These are phyloP conservation scores for Saturnia japonica DNA, from an alignment of 2,888 invertebrate genomes.

Conservation along the genomic window DNA sequence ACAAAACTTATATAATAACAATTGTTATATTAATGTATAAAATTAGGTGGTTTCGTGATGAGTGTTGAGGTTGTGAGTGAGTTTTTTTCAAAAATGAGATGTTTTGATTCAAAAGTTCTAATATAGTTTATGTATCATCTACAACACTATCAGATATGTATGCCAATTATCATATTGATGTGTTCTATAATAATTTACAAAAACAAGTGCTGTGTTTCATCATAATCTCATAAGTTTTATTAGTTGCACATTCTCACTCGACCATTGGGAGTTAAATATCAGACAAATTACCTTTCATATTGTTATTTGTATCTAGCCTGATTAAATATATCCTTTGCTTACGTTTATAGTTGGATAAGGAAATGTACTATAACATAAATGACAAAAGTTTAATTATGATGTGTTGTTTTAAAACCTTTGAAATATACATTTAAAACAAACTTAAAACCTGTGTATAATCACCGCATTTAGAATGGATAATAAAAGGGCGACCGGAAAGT, in stretches of 20 bases:
- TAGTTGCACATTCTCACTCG: constrained; percentile 19
- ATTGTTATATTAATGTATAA: constrained; percentile 68
- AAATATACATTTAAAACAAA: constrained; percentile 29
- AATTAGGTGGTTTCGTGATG: constrained; percentile 48
- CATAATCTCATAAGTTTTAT: constrained; percentile 31
- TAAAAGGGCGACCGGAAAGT: background rate
- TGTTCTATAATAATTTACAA: background rate
- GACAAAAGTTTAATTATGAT: background rate
- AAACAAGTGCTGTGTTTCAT: constrained; percentile 3
- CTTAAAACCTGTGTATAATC: constrained; percentile 29
- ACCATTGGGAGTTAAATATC: background rate
- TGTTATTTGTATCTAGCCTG: background rate
- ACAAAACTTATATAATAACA: constrained; percentile 63
- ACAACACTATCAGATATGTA: background rate
- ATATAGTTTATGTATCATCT: constrained; percentile 26
- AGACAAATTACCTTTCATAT: background rate
- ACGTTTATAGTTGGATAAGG: background rate
- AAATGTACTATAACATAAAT: background rate
- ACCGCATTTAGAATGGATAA: background rate
- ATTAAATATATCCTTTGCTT: background rate
- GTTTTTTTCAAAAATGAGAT: constrained; percentile 18
- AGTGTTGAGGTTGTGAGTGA: constrained; percentile 46
- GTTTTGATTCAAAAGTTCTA: constrained; percentile 9
- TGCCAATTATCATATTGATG: background rate
- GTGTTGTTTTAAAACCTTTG: background rate